Evolutionary conservation across 1,140 invertebrate genomes (phyloP).

Genomic region (Idris sp.): DNA sequence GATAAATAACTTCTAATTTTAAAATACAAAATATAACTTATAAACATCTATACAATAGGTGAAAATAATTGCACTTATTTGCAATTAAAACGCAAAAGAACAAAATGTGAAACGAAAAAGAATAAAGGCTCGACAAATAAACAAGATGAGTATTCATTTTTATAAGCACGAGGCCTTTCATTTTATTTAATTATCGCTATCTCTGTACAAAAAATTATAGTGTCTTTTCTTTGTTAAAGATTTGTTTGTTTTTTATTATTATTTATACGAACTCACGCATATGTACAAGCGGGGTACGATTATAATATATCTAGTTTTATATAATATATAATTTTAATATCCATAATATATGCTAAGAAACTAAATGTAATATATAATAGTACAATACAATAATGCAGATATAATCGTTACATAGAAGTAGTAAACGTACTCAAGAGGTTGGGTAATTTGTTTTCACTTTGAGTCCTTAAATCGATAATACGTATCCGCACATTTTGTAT

Average conservation of each 20-base stretch:
- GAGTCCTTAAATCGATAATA: constrained; percentile 58
- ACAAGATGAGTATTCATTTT: too few relatives aligned
- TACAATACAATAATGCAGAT: constrained; percentile 70
- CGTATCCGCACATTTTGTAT: constrained; percentile 59
- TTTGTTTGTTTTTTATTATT: constrained; percentile 69
- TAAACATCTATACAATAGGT: too few relatives aligned
- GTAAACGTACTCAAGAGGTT: constrained; percentile 62
- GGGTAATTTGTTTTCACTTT: constrained; percentile 55
- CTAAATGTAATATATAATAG: constrained; percentile 78
- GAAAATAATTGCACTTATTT: too few relatives aligned
- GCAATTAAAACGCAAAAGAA: too few relatives aligned
- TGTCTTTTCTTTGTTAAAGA: constrained; percentile 75
- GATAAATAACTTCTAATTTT: too few relatives aligned
- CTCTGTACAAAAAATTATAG: constrained; percentile 80
- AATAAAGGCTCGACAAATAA: too few relatives aligned
- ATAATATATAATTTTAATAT: constrained; percentile 50
- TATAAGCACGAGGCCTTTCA: constrained; percentile 78
- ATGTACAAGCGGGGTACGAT: constrained; percentile 77
- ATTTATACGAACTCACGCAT: constrained; percentile 76
- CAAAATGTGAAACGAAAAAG: too few relatives aligned
- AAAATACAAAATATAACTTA: too few relatives aligned
- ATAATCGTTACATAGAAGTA: constrained; percentile 71
- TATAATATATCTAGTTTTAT: constrained; percentile 67
- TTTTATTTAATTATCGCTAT: constrained; percentile 74
- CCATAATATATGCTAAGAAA: constrained; percentile 70